A percentile compares a stretch with the other conserved stretches of the same genome.
Evolutionary conservation across 2,888 invertebrate genomes (phyloP).

Genomic region (Sarcophaga caerulescens): DNA sequence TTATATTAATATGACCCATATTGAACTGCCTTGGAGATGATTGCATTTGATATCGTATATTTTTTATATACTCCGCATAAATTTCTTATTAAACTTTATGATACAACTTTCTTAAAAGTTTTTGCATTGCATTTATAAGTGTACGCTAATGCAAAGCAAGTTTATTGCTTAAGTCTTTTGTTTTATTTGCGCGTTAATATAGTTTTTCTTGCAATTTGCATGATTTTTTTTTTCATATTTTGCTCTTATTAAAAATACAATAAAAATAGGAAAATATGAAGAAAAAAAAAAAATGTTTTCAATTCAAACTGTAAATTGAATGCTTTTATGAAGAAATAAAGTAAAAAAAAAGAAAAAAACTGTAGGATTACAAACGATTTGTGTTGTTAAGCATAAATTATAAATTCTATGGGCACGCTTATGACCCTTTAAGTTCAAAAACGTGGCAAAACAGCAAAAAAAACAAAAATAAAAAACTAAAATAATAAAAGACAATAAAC

Average conservation of each 20-base stretch:
- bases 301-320: slow-evolving; percentile 54
- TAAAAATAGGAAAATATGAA: slow-evolving; percentile 14
- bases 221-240: neutral
- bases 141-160: slow-evolving; percentile 15
- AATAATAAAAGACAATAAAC: slow-evolving; percentile 36
- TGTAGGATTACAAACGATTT: slow-evolving; percentile 42
- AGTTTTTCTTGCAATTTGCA: neutral
- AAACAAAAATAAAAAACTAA: neutral
- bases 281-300: neutral
- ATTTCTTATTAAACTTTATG: no score
- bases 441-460: slow-evolving; percentile 73
- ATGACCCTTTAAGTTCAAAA: slow-evolving; percentile 79
- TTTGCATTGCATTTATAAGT: neutral
- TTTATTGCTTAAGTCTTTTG: slow-evolving; percentile 63
- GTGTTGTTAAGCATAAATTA: slow-evolving; percentile 62
- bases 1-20: no score
- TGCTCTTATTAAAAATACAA: slow-evolving; percentile 48
- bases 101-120: no score
- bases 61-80: no score
- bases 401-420: slow-evolving; percentile 74
- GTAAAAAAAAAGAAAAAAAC: slow-evolving; percentile 4
- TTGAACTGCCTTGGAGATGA: no score
- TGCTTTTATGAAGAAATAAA: neutral
- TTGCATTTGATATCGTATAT: no score
- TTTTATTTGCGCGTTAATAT: slow-evolving; percentile 18